Conservation (phyloP, 2,888 invertebrate species). For the Eupithecia tripunctaria region DNA sequence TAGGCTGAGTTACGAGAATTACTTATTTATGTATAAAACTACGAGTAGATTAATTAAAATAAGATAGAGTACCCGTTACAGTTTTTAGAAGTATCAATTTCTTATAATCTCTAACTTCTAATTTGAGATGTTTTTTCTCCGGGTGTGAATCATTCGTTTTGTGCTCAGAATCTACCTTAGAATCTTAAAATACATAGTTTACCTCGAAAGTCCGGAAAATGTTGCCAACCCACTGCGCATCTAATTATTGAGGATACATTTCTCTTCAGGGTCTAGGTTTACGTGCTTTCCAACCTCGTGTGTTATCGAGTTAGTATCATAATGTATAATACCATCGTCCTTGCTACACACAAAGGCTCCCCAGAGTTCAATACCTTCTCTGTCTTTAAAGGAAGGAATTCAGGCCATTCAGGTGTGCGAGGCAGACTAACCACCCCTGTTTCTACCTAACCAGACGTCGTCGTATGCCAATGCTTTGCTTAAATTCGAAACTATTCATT, state of each 20-base stretch:
- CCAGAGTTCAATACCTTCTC: conserved; percentile 50
- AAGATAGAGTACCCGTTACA: too few relatives aligned
- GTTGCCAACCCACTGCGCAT: conserved; percentile 14
- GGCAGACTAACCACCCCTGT: conserved; percentile 32
- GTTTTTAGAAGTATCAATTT: conserved; percentile 28
- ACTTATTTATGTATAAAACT: too few relatives aligned
- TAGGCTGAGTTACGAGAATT: conserved; percentile 3
- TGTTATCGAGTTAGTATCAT: conserved; percentile 25
- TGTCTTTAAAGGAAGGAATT: conserved; percentile 60
- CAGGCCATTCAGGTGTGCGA: conserved; percentile 57
- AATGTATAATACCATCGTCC: conserved; percentile 11
- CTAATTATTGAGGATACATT: background rate
- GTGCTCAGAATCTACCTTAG: background rate
- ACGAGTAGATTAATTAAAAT: too few relatives aligned
- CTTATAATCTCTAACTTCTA: conserved; percentile 6
- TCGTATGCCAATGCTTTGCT: conserved; percentile 21
- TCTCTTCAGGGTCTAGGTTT: conserved; percentile 6
- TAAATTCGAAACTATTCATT: conserved; percentile 17
- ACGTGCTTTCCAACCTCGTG: conserved; percentile 22
- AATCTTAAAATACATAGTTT: conserved; percentile 12
- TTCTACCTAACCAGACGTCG: conserved; percentile 11
- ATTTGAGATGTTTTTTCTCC: conserved; percentile 11
- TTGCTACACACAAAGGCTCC: conserved; percentile 56
- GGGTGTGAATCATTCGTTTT: conserved; percentile 15
- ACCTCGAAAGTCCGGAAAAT: conserved; percentile 18